These are phyloP conservation scores for Platynereis dumerilii DNA, from an alignment of 2,888 invertebrate genomes.

Conservation along the genomic window DNA sequence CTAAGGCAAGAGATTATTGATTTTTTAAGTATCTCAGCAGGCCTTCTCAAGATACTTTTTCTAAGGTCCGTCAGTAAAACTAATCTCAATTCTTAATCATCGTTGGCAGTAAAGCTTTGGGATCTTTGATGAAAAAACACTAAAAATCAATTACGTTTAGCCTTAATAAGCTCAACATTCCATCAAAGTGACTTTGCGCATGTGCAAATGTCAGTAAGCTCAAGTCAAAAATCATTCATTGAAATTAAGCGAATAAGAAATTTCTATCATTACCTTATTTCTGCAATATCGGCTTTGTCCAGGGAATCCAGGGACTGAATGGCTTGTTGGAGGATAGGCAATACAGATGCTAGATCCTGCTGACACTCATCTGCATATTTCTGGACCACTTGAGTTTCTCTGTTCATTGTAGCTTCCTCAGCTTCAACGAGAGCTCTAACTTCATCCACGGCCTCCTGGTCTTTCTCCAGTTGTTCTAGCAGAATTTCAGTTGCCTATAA, in stretches of 20 bases:
- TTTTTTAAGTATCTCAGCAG: too few relatives aligned
- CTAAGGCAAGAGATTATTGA: neutral
- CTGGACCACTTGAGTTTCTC: constrained; percentile 61
- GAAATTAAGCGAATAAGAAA: too few relatives aligned
- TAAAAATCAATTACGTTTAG: too few relatives aligned
- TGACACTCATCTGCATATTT: constrained; percentile 63
- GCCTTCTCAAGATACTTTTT: too few relatives aligned
- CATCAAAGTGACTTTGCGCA: too few relatives aligned
- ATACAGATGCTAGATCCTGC: constrained; percentile 57
- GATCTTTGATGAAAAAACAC: too few relatives aligned
- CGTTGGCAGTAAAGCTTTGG: too few relatives aligned
- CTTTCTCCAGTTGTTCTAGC: constrained; percentile 57
- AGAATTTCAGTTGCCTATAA: constrained; percentile 60
- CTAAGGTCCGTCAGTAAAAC: too few relatives aligned
- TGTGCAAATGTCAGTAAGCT: too few relatives aligned
- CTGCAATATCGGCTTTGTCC: constrained; percentile 61
- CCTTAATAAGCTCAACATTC: too few relatives aligned
- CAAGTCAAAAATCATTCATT: too few relatives aligned
- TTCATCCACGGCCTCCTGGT: constrained; percentile 60
- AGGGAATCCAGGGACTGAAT: constrained; percentile 59
- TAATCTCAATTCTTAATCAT: too few relatives aligned
- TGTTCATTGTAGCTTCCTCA: constrained; percentile 60
- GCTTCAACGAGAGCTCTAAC: constrained; percentile 59
- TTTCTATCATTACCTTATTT: constrained; percentile 47
- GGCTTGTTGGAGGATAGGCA: constrained; percentile 58